Evolutionary conservation across 2,888 invertebrate genomes (phyloP).

Genomic region (Caenorhabditis sp.): DNA sequence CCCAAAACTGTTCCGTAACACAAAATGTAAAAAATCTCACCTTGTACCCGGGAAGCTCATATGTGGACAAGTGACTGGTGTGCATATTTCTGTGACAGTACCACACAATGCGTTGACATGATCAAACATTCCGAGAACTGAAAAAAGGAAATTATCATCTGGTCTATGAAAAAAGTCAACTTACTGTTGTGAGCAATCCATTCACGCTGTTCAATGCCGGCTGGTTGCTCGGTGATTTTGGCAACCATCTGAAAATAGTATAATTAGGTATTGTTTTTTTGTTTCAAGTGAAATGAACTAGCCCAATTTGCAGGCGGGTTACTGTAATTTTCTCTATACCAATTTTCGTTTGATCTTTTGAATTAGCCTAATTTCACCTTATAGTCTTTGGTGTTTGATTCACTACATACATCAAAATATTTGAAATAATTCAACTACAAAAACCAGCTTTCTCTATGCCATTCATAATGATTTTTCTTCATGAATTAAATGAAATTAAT

Average conservation of each 20-base stretch:
- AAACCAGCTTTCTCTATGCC: background rate
- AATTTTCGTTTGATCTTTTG: too few species aligned
- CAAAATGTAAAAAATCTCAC: too few species aligned
- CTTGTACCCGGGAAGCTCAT: constrained; percentile 88
- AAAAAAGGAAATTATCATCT: constrained; percentile 23
- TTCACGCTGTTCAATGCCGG: constrained; percentile 95
- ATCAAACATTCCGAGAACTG: constrained; percentile 80
- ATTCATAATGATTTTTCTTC: too few species aligned
- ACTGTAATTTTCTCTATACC: background rate
- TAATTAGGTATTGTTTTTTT: constrained; percentile 3
- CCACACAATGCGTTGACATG: constrained; percentile 98
- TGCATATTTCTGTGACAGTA: constrained; percentile 97
- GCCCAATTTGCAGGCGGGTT: too few species aligned
- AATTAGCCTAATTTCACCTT: too few species aligned
- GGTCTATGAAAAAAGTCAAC: constrained; percentile 68
- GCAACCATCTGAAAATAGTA: constrained; percentile 78
- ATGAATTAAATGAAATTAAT: background rate
- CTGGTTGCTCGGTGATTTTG: constrained; percentile 90
- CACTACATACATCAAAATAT: too few species aligned
- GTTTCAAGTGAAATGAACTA: too few species aligned
- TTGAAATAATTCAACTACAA: background rate
- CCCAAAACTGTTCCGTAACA: background rate
- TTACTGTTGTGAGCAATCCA: constrained; percentile 98
- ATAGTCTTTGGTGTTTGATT: too few species aligned
- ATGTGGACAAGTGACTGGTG: constrained; percentile 90